Conservation (phyloP, 1,140 invertebrate genomes). For the Episyrphus balteatus region DNA sequence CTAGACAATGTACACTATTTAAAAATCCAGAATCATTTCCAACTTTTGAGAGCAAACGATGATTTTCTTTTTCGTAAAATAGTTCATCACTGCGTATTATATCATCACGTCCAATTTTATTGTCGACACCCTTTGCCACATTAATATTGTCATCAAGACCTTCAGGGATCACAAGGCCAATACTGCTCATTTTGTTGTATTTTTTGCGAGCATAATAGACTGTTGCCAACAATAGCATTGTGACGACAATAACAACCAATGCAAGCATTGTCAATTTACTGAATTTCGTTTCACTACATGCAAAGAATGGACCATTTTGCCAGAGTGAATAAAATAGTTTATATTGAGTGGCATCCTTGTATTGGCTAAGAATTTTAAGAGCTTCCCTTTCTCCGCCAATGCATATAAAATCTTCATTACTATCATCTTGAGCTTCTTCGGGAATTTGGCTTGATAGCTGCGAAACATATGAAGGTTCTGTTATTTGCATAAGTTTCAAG, state of each 20-base stretch:
- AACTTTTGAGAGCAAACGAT: neutral
- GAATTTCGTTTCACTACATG: too few species aligned
- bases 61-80: neutral
- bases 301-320: too few species aligned
- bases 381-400: too few species aligned
- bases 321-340: too few species aligned
- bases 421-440: too few species aligned
- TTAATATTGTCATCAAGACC: neutral
- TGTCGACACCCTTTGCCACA: neutral
- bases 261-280: too few species aligned
- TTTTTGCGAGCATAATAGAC: conserved; percentile 2
- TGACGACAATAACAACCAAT: neutral
- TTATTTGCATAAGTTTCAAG: too few species aligned
- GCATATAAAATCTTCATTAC: too few species aligned
- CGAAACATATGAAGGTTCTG: too few species aligned
- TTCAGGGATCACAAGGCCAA: conserved; percentile 1
- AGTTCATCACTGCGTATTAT: neutral
- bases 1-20: neutral
- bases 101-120: neutral
- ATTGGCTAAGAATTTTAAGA: too few species aligned
- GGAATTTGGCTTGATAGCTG: too few species aligned
- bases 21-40: neutral
- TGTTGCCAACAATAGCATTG: neutral
- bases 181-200: conserved; percentile 4
- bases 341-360: too few species aligned